Percentiles rank a stretch among this genome's conserved stretches.
Evolutionary conservation across 2,113 vertebrate genomes (phyloP).

Genomic region (Anoura caudifer): DNA sequence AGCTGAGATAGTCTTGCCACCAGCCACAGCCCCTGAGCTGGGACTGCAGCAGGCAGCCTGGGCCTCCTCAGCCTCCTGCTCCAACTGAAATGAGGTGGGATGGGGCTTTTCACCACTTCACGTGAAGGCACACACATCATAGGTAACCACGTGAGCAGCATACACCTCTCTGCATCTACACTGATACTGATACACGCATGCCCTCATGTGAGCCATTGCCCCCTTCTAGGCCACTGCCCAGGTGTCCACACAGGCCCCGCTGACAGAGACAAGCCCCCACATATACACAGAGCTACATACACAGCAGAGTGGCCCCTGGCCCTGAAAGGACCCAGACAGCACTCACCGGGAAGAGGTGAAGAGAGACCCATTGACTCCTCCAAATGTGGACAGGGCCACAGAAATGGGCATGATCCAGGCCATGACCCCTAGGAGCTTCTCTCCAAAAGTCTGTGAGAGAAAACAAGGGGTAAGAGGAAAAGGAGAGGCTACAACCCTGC

Average conservation of each 20-base stretch:
- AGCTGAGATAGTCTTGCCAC: neutral
- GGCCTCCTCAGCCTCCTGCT: neutral
- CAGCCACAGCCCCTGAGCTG: neutral
- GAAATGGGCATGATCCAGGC: conserved; percentile 97
- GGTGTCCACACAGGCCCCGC: neutral
- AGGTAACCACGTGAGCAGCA: neutral
- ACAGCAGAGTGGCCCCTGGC: neutral
- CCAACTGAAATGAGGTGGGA: neutral
- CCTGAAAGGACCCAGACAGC: neutral
- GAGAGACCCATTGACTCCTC: conserved; percentile 95
- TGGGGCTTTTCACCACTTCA: neutral
- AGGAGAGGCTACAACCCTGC: conserved; percentile 74
- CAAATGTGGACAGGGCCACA: conserved; percentile 94
- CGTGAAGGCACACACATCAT: neutral
- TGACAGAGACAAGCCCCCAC: neutral
- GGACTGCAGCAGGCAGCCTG: neutral
- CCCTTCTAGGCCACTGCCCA: neutral
- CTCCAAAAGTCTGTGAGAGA: conserved; percentile 89
- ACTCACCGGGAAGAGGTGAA: conserved; percentile 93
- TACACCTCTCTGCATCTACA: neutral
- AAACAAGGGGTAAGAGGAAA: conserved; percentile 59
- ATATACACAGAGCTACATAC: neutral
- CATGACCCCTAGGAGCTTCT: conserved; percentile 94
- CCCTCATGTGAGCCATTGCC: neutral
- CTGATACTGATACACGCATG: neutral